Evolutionary conservation across 2,113 vertebrate species (phyloP), one percentile per base, ranked within the genome.

Genomic region (Pyrgilauda ruficollis): DNA sequence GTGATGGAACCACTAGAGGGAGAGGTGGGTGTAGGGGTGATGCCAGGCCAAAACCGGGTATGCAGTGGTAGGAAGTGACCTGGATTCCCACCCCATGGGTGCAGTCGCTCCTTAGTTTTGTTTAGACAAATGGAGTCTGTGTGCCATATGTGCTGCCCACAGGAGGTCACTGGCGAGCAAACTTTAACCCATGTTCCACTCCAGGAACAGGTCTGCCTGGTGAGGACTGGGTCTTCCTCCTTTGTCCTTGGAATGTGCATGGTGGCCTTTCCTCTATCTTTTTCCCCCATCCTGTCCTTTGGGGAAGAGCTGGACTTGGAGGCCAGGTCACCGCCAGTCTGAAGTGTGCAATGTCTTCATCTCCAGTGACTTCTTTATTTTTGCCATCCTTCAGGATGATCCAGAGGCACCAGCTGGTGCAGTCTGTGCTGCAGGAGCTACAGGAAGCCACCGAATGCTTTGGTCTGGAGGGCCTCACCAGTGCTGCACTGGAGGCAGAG

Each of bases 361-460:
- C n/a, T 89, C 43, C n/a, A n/a, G 37, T 85, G 33, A 92, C 52
- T 82, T 78, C 11, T 84, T 70, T 92, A 9, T 89, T 77, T 91
- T 81, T 95, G 20, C 33, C 2, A 4, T 93, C 79, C 26, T 56
- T 94, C 97, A 98, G 96, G 97, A 99, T 99, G 99, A 98, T 99
- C 96, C 98, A 98, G 89, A 98, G 98, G 93, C 98, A 98, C 15
- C 98, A 99, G 92, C 93, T 99, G n/a, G 98, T 99, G 58, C 98
- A 98, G 94, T 98, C 98, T 7, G 98, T 99, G 81, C 98, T 99
- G 58, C 97, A 97, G 87, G 98, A 99, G 87, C 98, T 99, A 72
- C 99, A 99, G 97, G 99, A 99, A 84, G 99, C 99, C 15, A 99
- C 99, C 0, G 99, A 99, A 96, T 98, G 97, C 23, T 84, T 97